Conservation (phyloP, 2,113 vertebrate species). For the Peromyscus maniculatus region DNA sequence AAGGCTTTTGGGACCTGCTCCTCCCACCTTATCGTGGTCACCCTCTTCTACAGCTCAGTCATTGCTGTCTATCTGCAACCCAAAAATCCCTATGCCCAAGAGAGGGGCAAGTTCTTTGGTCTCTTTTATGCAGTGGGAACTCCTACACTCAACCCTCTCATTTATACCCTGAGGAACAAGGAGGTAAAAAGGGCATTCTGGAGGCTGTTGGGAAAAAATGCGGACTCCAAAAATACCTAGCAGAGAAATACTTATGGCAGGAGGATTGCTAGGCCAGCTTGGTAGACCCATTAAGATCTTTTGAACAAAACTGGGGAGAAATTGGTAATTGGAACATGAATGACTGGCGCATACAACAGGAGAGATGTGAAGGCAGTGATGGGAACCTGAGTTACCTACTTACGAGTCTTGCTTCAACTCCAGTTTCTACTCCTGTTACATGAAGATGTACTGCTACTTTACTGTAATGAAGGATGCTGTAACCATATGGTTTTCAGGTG, state of each 20-base stretch:
- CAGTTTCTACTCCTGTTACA: neutral
- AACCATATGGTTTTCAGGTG: too few species aligned
- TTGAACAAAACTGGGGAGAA: neutral
- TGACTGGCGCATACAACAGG: neutral
- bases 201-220: neutral
- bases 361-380: too few species aligned
- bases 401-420: too few species aligned
- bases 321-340: neutral
- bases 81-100: conserved; percentile 18
- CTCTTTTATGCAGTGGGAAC: conserved; percentile 61
- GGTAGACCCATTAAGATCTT: neutral
- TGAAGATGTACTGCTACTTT: neutral
- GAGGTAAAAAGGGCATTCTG: conserved; percentile 28
- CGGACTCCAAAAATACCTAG: neutral
- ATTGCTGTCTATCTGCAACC: conserved; percentile 60
- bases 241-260: neutral
- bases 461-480: neutral
- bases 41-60: conserved; percentile 38
- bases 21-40: neutral
- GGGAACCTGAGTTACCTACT: neutral
- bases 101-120: conserved; percentile 54
- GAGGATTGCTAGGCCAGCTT: neutral
- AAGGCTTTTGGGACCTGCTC: neutral
- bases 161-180: conserved; percentile 58
- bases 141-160: conserved; percentile 51